Evolutionary conservation across 2,888 invertebrate genomes (phyloP).

Genomic region (Tanypteryx hageni): DNA sequence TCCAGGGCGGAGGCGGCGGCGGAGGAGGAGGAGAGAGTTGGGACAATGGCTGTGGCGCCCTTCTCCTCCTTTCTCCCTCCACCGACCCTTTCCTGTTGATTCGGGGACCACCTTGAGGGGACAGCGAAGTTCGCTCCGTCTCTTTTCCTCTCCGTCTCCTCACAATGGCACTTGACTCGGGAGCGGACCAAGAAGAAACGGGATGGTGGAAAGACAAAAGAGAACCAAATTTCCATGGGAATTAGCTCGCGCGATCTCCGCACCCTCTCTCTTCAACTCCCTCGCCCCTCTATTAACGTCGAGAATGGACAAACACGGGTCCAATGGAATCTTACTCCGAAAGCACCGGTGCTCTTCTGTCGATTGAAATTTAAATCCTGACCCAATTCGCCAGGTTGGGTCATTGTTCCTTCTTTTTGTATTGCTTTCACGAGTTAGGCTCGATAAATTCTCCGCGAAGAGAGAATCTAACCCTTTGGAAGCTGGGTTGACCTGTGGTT

Average conservation of each 20-base stretch:
- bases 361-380: constrained; percentile 61
- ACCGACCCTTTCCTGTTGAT: background rate
- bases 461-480: background rate
- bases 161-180: constrained; percentile 37
- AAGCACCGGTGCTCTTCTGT: background rate
- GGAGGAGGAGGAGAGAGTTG: background rate
- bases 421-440: background rate
- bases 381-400: background rate
- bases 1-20: background rate
- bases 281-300: constrained; percentile 20
- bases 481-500: too few species aligned
- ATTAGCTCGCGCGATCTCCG: background rate
- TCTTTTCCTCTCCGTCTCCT: background rate
- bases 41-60: background rate
- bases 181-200: background rate
- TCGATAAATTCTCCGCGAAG: background rate
- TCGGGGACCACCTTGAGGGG: background rate
- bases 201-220: constrained; percentile 48
- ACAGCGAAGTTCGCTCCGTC: background rate
- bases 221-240: constrained; percentile 48
- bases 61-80: background rate
- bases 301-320: constrained; percentile 2
- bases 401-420: constrained; percentile 33
- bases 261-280: background rate
- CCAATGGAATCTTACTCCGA: background rate